Evolutionary conservation across 2,113 vertebrate genomes (phyloP).

Genomic region (Perca fluviatilis): DNA sequence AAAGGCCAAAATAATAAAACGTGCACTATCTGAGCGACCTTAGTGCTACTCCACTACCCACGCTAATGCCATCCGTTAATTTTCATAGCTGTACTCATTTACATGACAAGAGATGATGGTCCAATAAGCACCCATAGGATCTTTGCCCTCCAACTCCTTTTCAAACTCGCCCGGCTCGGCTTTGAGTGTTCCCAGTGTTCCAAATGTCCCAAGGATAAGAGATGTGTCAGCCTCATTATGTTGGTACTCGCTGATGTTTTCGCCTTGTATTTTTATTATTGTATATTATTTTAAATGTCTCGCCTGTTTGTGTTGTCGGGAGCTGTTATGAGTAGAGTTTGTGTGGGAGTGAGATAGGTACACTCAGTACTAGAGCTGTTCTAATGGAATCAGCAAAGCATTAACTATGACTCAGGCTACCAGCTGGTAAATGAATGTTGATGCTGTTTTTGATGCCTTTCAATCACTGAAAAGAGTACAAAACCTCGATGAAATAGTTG

Average conservation of each 20-base stretch:
- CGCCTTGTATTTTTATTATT: background rate
- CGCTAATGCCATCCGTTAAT: conserved; percentile 67
- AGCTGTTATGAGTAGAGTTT: conserved; percentile 43
- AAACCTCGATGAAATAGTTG: background rate
- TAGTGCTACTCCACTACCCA: conserved; percentile 64
- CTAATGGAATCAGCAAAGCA: conserved; percentile 42
- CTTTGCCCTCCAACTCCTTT: conserved; percentile 41
- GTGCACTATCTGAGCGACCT: conserved; percentile 23
- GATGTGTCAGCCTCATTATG: conserved; percentile 9
- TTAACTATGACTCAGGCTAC: conserved; percentile 60
- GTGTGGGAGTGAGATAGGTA: conserved; percentile 67
- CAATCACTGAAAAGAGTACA: background rate
- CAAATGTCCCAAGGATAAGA: conserved; percentile 35
- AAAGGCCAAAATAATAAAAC: conserved; percentile 32
- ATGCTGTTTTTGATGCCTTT: background rate
- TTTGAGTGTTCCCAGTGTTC: conserved; percentile 32
- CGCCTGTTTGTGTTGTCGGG: conserved; percentile 34
- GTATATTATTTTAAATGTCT: conserved; percentile 32
- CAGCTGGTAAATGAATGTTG: conserved; percentile 25
- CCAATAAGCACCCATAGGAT: conserved; percentile 35
- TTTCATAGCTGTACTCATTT: conserved; percentile 48
- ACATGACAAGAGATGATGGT: conserved; percentile 64
- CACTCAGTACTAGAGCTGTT: conserved; percentile 43
- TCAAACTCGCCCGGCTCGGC: background rate
- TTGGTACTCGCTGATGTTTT: conserved; percentile 15